Base-by-base conservation (phyloP, 2,888 invertebrate species). In the Troides oblongomaculatus region DNA sequence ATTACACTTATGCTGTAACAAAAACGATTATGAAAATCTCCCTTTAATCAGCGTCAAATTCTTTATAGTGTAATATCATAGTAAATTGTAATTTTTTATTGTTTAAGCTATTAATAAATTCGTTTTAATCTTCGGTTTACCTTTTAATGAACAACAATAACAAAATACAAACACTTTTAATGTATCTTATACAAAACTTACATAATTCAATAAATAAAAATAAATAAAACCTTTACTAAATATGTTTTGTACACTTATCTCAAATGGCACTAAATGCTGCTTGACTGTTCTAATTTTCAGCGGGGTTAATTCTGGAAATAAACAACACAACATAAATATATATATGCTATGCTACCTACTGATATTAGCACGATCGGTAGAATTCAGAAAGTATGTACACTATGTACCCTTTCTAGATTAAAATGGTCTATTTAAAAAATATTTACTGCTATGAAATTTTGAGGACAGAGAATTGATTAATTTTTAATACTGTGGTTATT, bases 241-340 rank as follows among this genome's bases (percentile, higher is more conserved):
- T 30, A 46, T 64, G 63, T 59, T 64, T 64, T 67, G 60, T 66
- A 64, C 70, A 67, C 56, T 70, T 56, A 46, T 39, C 23, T 53
- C 53, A 5, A 64, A 67, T 70, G 64, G 70, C 70, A 67, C 66
- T 67, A 61, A 67, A 64, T 46, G 61, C 56, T 30, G 36, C n/a
- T 39, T 53, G 25, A 58, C 63, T 43, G 14, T 30, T 63, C 59
- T 66, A 70, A 56, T 63, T 63, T 64, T 64, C 66, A 30, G 70
- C 56, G 3, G 60, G 30, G 39, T 70, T 70, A 30, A 60, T n/a
- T 67, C 70, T 70, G 66, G 43, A 70, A 70, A 60, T n/a, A 46
- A 64, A 63, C 46, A 53, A n/a, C 43, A 62, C 36, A 21, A 23
- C 8, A 6, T 57, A 53, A 23, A 43, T n/a, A 23, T 5, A 14